Conservation (phyloP, 1,140 invertebrate species). For the Eumaeus atala region DNA sequence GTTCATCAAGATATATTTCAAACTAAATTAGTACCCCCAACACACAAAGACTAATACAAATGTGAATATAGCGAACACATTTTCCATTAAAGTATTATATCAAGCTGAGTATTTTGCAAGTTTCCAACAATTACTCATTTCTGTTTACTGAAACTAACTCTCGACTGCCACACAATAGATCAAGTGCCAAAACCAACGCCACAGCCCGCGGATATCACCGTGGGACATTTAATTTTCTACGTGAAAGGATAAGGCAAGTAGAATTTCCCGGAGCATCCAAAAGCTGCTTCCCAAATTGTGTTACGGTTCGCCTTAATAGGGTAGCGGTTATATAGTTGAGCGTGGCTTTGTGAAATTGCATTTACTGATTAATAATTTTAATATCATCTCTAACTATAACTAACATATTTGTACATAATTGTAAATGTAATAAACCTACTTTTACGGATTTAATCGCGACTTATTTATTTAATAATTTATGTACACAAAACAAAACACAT, state of each 20-base stretch:
- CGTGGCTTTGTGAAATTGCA: slow-evolving; percentile 17
- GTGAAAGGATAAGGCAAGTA: slow-evolving; percentile 65
- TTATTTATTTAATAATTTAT: too few species aligned
- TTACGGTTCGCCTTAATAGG: slow-evolving; percentile 34
- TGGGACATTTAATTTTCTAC: slow-evolving; percentile 72
- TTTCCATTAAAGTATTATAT: neutral
- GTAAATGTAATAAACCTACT: too few species aligned
- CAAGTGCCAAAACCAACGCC: slow-evolving; percentile 58
- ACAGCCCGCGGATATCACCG: slow-evolving; percentile 53
- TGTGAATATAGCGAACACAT: neutral
- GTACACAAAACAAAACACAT: too few species aligned
- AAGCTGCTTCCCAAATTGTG: slow-evolving; percentile 28
- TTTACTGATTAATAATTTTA: slow-evolving; percentile 9
- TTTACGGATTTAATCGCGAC: too few species aligned
- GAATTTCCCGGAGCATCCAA: slow-evolving; percentile 52
- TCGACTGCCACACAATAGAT: slow-evolving; percentile 43
- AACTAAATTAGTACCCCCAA: too few species aligned
- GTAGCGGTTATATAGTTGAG: slow-evolving; percentile 8
- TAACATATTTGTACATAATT: too few species aligned
- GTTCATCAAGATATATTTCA: too few species aligned
- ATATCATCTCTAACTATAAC: too few species aligned
- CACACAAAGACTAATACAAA: neutral
- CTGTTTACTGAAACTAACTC: slow-evolving; percentile 21
- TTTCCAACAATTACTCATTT: slow-evolving; percentile 21
- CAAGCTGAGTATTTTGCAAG: neutral